Base-by-base conservation (phyloP, 2,888 invertebrate genomes). In the Syrphus vitripennis region DNA sequence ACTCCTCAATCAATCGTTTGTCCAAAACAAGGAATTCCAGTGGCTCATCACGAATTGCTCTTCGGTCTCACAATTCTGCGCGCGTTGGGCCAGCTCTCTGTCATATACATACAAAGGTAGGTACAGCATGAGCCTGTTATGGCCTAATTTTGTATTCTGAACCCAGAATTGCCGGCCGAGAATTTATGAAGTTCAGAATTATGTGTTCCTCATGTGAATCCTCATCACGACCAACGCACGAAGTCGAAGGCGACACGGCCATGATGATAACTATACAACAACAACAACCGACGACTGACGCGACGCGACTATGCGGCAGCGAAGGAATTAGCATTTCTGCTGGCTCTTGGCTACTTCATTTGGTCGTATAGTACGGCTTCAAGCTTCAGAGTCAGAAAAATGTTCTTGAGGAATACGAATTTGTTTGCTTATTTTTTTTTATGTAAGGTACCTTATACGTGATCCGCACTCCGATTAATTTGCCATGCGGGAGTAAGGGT, bases 141-240 rank as follows among this genome's bases (percentile, higher is more conserved):
- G 83, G 83, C 83, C 83, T 84, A 84, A 84, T 84, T 84, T 67
- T 55, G 83, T 84, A 84, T 84, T 84, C 83, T 57, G 80, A 75
- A 80, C 83, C 80, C 80, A 84, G 83, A 84, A 76, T 76, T 65
- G 48, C 65, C 71, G 75, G 75, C 63, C 59, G 70, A 76, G 83
- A 84, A 84, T 84, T 84, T 84, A 84, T 84, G 70, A 84, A 84
- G 80, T 71, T 80, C 83, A 76, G 59, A 65, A 79, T 42, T 63
- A 50, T 79, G 63, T 74, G 63, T 59, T 61, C 61, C 57, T 63
- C 67, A 53, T 70, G 72, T 55, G 69, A 74, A 65, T 50, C 61
- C 67, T 53, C 78, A 72, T 71, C 72, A 77, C 67, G 72, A 74
- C 50, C 16, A 7, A 63, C 55, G 53, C 45, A 50, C 42, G 75